These are phyloP conservation scores for Drosophila rubida DNA, from an alignment of 2,888 invertebrate species.

Conservation along the genomic window DNA sequence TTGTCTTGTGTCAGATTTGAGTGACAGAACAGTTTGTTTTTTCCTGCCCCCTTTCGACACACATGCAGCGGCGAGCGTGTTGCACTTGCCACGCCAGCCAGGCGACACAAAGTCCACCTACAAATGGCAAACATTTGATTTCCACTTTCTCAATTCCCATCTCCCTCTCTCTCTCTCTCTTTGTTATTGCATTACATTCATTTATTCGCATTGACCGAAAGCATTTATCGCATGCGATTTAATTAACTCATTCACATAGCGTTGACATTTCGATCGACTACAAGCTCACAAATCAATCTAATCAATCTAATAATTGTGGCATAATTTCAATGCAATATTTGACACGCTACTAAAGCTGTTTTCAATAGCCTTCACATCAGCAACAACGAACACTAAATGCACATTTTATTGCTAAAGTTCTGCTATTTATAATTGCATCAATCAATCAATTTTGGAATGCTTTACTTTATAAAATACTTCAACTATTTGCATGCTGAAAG, in stretches of 20 bases:
- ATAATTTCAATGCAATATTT: neutral
- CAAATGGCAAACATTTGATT: slow-evolving; percentile 13
- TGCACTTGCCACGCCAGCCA: slow-evolving; percentile 13
- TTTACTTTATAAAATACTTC: too few relatives aligned
- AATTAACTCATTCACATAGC: neutral
- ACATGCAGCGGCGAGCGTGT: neutral
- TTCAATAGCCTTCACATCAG: too few relatives aligned
- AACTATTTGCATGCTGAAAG: too few relatives aligned
- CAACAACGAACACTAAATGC: too few relatives aligned
- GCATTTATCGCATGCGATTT: slow-evolving; percentile 3
- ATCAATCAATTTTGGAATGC: too few relatives aligned
- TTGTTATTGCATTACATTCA: neutral
- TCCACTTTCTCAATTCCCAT: neutral
- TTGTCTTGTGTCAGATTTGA: slow-evolving; percentile 83
- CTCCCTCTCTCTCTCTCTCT: neutral
- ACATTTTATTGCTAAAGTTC: too few relatives aligned
- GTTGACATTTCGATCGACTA: neutral
- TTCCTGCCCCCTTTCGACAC: slow-evolving; percentile 13
- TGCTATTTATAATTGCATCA: too few relatives aligned
- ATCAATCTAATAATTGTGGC: neutral
- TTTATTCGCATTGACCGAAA: neutral
- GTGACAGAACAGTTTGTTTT: slow-evolving; percentile 75
- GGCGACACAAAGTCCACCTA: slow-evolving; percentile 21
- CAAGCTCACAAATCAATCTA: neutral
- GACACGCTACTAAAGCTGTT: too few relatives aligned